Evolutionary conservation across 1,140 invertebrate species (phyloP).

Genomic region (Drosophila tani): DNA sequence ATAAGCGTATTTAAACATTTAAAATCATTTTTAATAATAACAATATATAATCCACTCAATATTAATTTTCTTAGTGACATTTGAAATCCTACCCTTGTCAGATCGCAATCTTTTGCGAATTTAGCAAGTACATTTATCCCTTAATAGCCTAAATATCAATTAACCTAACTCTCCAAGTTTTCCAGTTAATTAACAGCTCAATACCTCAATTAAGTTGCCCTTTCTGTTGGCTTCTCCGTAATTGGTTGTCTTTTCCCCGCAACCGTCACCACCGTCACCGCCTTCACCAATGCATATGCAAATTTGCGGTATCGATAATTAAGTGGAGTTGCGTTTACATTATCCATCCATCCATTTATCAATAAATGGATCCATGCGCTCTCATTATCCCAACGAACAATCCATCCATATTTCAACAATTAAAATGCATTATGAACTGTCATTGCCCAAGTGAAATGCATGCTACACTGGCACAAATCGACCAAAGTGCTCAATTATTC

Average conservation of each 20-base stretch:
- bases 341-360: constrained; percentile 1
- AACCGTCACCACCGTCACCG: not conserved
- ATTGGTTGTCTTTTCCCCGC: constrained; percentile 6
- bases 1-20: too few species aligned
- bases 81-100: too few species aligned
- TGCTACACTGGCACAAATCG: constrained; percentile 18
- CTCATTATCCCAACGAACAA: constrained; percentile 3
- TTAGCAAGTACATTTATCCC: not conserved
- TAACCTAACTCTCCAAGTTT: not conserved
- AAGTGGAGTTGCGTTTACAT: constrained; percentile 27
- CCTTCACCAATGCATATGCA: not conserved
- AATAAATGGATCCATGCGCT: not conserved
- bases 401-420: constrained; percentile 45
- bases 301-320: constrained; percentile 13
- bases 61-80: too few species aligned
- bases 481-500: constrained; percentile 39
- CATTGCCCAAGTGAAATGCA: constrained; percentile 31
- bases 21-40: too few species aligned
- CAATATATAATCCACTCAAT: too few species aligned
- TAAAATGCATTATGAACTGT: constrained; percentile 50
- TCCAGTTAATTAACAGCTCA: constrained; percentile 12
- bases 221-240: constrained; percentile 13
- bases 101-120: too few species aligned
- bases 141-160: not conserved
- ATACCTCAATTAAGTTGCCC: constrained; percentile 33